These are phyloP conservation scores for Caradrina kadenii DNA, from an alignment of 2,888 invertebrate genomes.

Conservation along the genomic window DNA sequence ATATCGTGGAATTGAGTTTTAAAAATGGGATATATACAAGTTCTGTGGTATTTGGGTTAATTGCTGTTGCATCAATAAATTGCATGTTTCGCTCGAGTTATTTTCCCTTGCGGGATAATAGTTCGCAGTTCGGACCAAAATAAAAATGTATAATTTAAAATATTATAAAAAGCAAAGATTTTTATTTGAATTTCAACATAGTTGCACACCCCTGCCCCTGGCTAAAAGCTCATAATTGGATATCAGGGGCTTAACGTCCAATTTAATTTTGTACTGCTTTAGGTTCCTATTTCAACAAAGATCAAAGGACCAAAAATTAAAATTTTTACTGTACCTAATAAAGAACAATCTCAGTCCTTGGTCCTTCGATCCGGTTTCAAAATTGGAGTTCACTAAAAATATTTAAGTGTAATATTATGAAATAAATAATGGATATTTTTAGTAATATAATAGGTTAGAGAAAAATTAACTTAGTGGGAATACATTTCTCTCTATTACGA, in stretches of 20 bases:
- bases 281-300: too few relatives aligned
- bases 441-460: too few relatives aligned
- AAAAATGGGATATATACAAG: slow-evolving; percentile 50
- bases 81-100: slow-evolving; percentile 48
- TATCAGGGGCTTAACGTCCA: not conserved
- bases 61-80: slow-evolving; percentile 57
- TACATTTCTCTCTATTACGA: too few relatives aligned
- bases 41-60: slow-evolving; percentile 62
- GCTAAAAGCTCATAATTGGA: not conserved
- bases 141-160: slow-evolving; percentile 21
- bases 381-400: not conserved
- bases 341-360: too few relatives aligned
- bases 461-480: too few relatives aligned
- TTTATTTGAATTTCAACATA: slow-evolving; percentile 15
- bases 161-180: slow-evolving; percentile 4
- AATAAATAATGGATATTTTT: too few relatives aligned
- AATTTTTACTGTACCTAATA: too few relatives aligned
- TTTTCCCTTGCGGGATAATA: slow-evolving; percentile 46
- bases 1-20: slow-evolving; percentile 59
- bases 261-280: not conserved
- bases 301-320: too few relatives aligned
- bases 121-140: slow-evolving; percentile 19
- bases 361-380: not conserved
- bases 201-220: slow-evolving; percentile 6
- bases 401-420: not conserved